Evolutionary conservation across 2,888 invertebrate species (phyloP).

Genomic region (Heliconius hortense): DNA sequence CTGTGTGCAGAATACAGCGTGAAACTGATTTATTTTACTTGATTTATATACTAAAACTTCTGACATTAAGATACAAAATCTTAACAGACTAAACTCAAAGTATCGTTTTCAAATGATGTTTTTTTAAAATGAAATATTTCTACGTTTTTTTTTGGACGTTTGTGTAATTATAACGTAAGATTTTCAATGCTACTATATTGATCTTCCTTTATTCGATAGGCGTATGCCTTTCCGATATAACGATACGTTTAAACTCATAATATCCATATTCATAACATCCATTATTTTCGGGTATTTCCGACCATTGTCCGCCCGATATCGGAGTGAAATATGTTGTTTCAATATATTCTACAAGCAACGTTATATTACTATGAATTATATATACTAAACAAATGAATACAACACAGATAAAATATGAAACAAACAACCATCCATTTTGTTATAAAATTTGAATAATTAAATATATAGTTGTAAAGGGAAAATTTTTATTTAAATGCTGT

Average conservation of each 20-base stretch:
- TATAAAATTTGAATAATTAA: constrained; percentile 7
- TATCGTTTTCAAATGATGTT: no score
- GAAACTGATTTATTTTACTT: no score
- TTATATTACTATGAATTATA: constrained; percentile 27
- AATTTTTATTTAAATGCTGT: constrained; percentile 14
- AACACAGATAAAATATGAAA: background rate
- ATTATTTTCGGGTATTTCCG: constrained; percentile 78
- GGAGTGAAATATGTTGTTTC: constrained; percentile 79
- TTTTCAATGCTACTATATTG: constrained; percentile 45
- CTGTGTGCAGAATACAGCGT: no score
- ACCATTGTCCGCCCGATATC: constrained; percentile 76
- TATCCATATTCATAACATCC: constrained; percentile 29
- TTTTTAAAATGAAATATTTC: no score
- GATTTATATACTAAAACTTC: no score
- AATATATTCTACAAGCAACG: constrained; percentile 67
- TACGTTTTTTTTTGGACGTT: background rate
- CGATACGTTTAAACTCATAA: constrained; percentile 23
- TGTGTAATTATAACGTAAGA: background rate
- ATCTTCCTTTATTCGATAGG: constrained; percentile 69
- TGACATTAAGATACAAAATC: no score
- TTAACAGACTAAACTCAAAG: no score
- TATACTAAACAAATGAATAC: background rate
- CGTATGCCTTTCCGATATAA: constrained; percentile 73
- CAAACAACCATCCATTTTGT: background rate
- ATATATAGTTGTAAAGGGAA: constrained; percentile 4